Evolutionary conservation across 2,797 vertebrate species (phyloP).

Genomic region (Catamblyrhynchus diadema): DNA sequence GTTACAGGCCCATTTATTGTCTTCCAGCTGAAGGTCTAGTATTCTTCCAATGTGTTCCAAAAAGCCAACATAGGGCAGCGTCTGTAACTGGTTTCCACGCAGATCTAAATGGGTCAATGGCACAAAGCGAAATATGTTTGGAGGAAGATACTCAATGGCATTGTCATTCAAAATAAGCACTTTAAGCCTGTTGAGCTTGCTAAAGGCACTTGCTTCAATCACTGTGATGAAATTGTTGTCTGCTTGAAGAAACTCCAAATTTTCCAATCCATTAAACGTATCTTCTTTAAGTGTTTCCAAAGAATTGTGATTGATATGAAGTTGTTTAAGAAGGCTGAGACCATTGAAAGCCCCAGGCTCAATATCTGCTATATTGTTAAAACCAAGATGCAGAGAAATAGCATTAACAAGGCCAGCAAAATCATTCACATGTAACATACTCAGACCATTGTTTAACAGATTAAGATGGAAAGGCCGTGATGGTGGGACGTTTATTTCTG

Average conservation of each 20-base stretch:
- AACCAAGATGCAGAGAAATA: constrained; percentile 91
- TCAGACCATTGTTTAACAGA: constrained; percentile 93
- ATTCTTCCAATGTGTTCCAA: constrained; percentile 97
- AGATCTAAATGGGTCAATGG: constrained; percentile 96
- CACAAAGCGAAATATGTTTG: constrained; percentile 94
- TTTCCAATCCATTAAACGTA: constrained; percentile 93
- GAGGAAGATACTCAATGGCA: constrained; percentile 91
- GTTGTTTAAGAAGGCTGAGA: constrained; percentile 89
- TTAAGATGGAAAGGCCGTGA: constrained; percentile 91
- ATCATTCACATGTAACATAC: constrained; percentile 83
- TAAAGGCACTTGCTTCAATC: constrained; percentile 96
- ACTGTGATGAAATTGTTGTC: constrained; percentile 97
- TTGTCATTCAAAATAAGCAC: constrained; percentile 99
- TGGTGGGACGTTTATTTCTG: constrained; percentile 88
- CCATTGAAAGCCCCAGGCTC: constrained; percentile 91
- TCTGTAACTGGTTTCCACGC: constrained; percentile 94
- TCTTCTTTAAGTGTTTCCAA: constrained; percentile 94
- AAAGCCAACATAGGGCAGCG: constrained; percentile 92
- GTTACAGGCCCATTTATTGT: constrained; percentile 93
- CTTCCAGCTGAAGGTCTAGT: constrained; percentile 93
- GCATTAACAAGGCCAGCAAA: constrained; percentile 88
- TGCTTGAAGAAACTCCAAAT: constrained; percentile 96
- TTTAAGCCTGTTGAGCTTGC: constrained; percentile 95
- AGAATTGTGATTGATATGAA: constrained; percentile 98
- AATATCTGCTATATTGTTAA: constrained; percentile 95